Evolutionary conservation across 2,113 vertebrate species (phyloP), one percentile per base, ranked within the genome.

Genomic region (Balaeniceps rex): DNA sequence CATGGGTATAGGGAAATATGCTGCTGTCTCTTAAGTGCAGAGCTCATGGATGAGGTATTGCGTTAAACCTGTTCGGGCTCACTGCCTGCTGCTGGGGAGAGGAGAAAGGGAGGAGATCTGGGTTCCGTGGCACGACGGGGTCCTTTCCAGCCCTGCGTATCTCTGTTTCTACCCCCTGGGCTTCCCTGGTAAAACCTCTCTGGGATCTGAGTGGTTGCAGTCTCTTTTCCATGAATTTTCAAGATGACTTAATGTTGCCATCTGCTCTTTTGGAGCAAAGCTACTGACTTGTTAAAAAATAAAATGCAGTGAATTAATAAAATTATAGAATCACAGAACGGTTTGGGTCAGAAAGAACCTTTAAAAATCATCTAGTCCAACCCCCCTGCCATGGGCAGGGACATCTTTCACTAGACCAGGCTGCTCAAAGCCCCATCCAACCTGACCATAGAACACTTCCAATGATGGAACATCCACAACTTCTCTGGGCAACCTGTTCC

Each of bases 41-140:
- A 49, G 33, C 17, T 63, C 6, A 17, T 42, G 31, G 42, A 79
- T 26, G 13, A 85, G 51, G 31, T 46, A 18, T 14, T 71, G 36
- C 2, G 0, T 52, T 69, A 79, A 58, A 70, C 34, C 9, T 57
- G 6, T 52, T 33, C 51, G 49, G 47, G 44, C 44, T 95, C 19
- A 6, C 36, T 71, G 49, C 22, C 60, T 51, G 36, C 36, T 64
- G 52, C 82, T 69, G 25, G 12, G 29, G 21, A 31, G 46, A 47
- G 16, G 54, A 72, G 7, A 19, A 72, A 46, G 36, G 40, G 9
- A 71, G 40, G 70, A 61, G 13, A 44, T 61, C 15, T 57, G 81
- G 18, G 8, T 47, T 85, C 51, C 0, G 0, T 75, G 28, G 28
- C 26, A 33, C 2, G 1, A 9, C 10, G 5, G 16, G 3, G 4